These are phyloP conservation scores for Dicentrarchus labrax DNA, from an alignment of 2,113 vertebrate genomes.

Conservation along the genomic window DNA sequence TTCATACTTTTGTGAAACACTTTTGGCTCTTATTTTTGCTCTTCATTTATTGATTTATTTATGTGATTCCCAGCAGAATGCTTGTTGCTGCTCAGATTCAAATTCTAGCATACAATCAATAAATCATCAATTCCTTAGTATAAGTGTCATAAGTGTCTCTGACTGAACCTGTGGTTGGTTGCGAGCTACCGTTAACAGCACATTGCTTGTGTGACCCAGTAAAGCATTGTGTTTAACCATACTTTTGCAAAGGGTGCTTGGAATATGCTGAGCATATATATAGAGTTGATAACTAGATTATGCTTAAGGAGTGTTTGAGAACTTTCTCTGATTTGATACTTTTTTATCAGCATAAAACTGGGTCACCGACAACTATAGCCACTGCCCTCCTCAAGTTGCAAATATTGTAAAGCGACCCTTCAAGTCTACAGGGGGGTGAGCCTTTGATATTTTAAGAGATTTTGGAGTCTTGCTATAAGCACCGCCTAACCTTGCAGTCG, in stretches of 20 bases:
- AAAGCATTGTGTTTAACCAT: neutral
- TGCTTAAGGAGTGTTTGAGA: neutral
- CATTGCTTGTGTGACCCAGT: neutral
- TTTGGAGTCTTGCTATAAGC: constrained; percentile 37
- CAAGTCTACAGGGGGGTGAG: neutral
- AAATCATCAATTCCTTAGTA: no score
- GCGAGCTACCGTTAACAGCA: neutral
- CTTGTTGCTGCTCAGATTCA: neutral
- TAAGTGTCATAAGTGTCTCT: neutral
- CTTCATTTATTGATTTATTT: neutral
- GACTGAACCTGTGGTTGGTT: neutral
- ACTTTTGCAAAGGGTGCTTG: neutral
- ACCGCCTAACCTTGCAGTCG: constrained; percentile 24
- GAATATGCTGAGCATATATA: neutral
- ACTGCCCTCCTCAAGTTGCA: neutral
- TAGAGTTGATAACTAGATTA: neutral
- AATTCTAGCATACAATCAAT: no score
- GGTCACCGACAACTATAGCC: neutral
- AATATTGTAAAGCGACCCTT: neutral
- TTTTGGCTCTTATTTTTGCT: neutral
- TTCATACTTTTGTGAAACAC: neutral
- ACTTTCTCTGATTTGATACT: neutral
- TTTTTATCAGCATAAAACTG: constrained; percentile 19
- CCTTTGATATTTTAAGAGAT: constrained; percentile 38
- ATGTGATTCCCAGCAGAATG: neutral